Base-by-base conservation (phyloP, 1,140 invertebrate genomes). In the Drosophila pachea region DNA sequence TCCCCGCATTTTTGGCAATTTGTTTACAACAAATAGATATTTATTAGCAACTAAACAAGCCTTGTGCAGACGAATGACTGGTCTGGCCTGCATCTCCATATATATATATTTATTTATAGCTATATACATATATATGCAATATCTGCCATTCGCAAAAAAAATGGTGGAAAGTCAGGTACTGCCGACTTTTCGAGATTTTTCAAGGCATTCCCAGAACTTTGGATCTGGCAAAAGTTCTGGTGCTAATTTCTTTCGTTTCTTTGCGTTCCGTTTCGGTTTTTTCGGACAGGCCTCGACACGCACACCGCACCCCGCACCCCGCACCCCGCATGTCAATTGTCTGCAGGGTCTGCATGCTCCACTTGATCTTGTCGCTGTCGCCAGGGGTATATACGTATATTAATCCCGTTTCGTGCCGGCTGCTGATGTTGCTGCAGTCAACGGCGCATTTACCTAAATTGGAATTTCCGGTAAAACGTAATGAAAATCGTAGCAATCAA, bases 371-470 rank as follows among this genome's bases (percentile, higher is more conserved):
- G 76, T 71, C 64, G 50, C 36, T 52, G 67, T 68, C 58, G 59
- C 67, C 62, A 70, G 62, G 61, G 68, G 62, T 48, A 60, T 43
- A 43, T 43, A n/a, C 40, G 40, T 60, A 83, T 59, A 83, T 83
- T 83, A 83, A 83, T 83, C 78, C 78, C 75, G 72, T 63, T 73
- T 75, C 62, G 76, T 74, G 58, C 59, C 63, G 53, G 59, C 65
- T 32, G 49, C 47, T 53, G 22, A 22, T 22, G 54, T 61, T 62
- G 62, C 49, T 63, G 73, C 76, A 72, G 78, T 87, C 78, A 81
- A 84, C 86, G 73, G 65, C 87, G 87, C 79, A 88, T 88, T 88
- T 88, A 87, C 87, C 87, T 88, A 88, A 88, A 88, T 88, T 88
- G 87, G 87, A 88, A 88, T 88, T 82, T 88, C 87, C 87, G 87